These are phyloP conservation scores for Himalopsyche japonica DNA, from an alignment of 2,888 invertebrate species.

Conservation along the genomic window DNA sequence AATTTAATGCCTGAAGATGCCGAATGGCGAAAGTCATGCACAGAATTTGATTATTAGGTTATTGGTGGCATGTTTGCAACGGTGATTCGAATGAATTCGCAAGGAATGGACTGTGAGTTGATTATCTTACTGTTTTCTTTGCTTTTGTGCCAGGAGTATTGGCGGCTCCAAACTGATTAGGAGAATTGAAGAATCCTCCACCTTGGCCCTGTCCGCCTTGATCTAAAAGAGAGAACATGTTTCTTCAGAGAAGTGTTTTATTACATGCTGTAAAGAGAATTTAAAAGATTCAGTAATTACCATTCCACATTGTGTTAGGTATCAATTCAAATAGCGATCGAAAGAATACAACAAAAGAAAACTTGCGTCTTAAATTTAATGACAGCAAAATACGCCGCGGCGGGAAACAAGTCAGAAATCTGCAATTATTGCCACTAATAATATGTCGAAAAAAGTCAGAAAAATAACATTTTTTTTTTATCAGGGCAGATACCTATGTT, in stretches of 20 bases:
- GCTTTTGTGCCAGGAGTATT: constrained; percentile 48
- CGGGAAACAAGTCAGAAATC: constrained; percentile 9
- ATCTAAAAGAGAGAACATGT: constrained; percentile 45
- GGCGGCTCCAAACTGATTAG: constrained; percentile 55
- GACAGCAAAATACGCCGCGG: constrained; percentile 16
- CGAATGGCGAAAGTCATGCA: too few relatives aligned
- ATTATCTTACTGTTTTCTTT: constrained; percentile 29
- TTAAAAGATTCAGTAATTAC: not conserved
- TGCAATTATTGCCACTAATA: not conserved
- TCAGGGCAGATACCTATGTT: too few relatives aligned
- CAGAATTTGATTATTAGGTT: too few relatives aligned
- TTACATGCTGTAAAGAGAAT: not conserved
- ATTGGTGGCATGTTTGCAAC: not conserved
- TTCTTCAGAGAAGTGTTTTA: not conserved
- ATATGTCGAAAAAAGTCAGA: too few relatives aligned
- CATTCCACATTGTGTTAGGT: constrained; percentile 18
- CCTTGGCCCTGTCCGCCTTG: constrained; percentile 48
- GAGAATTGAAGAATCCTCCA: constrained; percentile 57
- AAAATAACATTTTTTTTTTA: too few relatives aligned
- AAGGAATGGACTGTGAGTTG: not conserved
- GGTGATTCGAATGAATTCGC: not conserved
- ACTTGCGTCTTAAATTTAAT: not conserved
- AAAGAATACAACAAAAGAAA: not conserved
- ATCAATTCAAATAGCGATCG: not conserved
- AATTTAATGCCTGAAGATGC: too few relatives aligned